Conservation (phyloP, 2,888 invertebrate genomes). For the Doris montereyensis region DNA sequence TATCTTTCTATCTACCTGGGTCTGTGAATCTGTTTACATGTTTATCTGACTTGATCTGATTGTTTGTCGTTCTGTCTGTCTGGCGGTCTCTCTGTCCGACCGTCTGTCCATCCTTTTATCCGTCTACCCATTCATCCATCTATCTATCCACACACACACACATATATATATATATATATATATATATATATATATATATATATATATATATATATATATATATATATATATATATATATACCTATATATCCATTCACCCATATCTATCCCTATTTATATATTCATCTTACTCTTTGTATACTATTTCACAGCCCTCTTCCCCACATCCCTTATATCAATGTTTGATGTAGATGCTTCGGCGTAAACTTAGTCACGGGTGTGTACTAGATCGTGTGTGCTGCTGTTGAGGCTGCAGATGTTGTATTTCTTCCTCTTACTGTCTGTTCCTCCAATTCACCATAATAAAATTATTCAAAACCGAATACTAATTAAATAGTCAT, state of each 20-base stretch:
- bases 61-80: neutral
- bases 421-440: no score
- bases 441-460: no score
- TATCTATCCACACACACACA: neutral
- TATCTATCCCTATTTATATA: neutral
- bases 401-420: no score
- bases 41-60: neutral
- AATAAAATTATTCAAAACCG: no score
- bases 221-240: neutral
- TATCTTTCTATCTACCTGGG: neutral
- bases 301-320: no score
- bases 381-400: no score
- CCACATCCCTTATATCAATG: neutral
- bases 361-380: no score
- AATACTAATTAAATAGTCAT: no score
- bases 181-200: neutral
- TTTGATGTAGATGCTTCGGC: no score
- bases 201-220: neutral
- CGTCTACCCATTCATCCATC: neutral
- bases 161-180: neutral
- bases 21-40: neutral
- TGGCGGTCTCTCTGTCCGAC: neutral
- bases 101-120: constrained; percentile 2
- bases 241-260: neutral
- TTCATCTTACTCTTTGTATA: neutral